Base-by-base conservation (phyloP, 2,113 vertebrate species). In the Saguinus midas region DNA sequence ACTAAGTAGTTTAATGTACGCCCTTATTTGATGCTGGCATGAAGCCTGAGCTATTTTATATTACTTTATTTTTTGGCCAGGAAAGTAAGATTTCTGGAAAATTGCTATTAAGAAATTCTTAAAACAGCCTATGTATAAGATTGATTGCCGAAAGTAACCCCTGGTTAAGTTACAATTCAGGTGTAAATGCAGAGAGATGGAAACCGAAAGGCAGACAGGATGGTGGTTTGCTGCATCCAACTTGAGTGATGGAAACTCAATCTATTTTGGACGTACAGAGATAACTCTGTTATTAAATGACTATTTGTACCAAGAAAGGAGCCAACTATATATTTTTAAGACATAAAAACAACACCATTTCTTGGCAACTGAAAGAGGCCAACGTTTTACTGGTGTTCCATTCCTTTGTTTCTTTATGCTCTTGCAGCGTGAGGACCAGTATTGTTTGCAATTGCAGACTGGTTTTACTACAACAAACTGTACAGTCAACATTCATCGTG, bases 81-180 rank as follows among this genome's bases (percentile, higher is more conserved):
- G 50, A 97, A 96, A 92, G 96, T 95, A 94, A 98, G 98, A 96
- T 98, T 85, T 97, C 95, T 98, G 97, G 91, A 98, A 98, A 98
- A 97, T 92, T 97, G 97, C 97, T 97, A 98, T 66, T 88, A 84
- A 68, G 23, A 95, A 96, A 97, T 95, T 90, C 96, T 96, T 97
- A 98, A 98, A 96, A 97, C 73, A 98, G 95, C 52, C 94, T 97
- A 90, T 57, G 81, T 83, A 95, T 79, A 79, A 89, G 83, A 98
- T 78, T 98, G 93, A 97, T 97, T 96, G 57, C 81, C 66, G 52
- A 98, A 88, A 75, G 96, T 97, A 66, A 86, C 95, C 32, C 89
- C 73, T 73, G 96, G 81, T 90, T 93, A 93, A 64, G 40, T 64
- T 76, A 73, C 57, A 83, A 94, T 85, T 37, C 82, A 96, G 21